Evolutionary conservation across 2,113 vertebrate species (phyloP), one percentile per base, ranked within the genome.

Genomic region (Columba janthina): DNA sequence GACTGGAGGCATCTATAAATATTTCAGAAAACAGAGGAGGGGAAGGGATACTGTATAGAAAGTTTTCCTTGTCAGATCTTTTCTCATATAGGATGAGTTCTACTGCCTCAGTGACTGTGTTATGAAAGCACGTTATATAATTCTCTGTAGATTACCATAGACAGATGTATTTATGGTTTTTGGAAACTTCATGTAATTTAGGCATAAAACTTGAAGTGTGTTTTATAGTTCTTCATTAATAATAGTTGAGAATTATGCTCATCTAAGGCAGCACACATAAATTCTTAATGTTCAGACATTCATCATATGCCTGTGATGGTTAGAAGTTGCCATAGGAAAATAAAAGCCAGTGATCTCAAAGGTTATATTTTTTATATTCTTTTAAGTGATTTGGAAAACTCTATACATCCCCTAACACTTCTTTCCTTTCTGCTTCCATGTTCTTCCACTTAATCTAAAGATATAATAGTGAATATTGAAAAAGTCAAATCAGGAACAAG

Each of bases 181-280:
- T 90, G 38, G 94, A 89, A 97, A 82, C 60, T 54, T 93, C 69
- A 15, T 89, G 73, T 83, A 69, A 89, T 60, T 66, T 71, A 81
- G 42, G 50, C 84, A 44, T 91, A n/a, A 77, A 89, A 51, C 51
- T 82, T 87, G 80, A 94, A 96, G 60, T 70, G n/a, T 73, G 31
- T 72, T 93, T 83, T 91, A 93, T 73, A 75, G 57, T 70, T 81
- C 50, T 66, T 96, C 81, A 78, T 95, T 92, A 94, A 89, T 75
- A 94, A 96, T 88, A 89, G 65, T 91, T 93, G 86, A 96, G 90
- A 96, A 91, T 93, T 95, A 86, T 81, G 81, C 88, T 95, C 75
- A n/a, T 87, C 56, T 54, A 46, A 92, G 83, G 77, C 66, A 92
- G 67, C 73, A 87, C 48, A 61, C 88, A 94, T 89, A 72, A 74